Percentiles rank a stretch among this genome's conserved stretches.
Conservation (phyloP, 2,113 vertebrate genomes). For the Poecilia latipinna region DNA sequence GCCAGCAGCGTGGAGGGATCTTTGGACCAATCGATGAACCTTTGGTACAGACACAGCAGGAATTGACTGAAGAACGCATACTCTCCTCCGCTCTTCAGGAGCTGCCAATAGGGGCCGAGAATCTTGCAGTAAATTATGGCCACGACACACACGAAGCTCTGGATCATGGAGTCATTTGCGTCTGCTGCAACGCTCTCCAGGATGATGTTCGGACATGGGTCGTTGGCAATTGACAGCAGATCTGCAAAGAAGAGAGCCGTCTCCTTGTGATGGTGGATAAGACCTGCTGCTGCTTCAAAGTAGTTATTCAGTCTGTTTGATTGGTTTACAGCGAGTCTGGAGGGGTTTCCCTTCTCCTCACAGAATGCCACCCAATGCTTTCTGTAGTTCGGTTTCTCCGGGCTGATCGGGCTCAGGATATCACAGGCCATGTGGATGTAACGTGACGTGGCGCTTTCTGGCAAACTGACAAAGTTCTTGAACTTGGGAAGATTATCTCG, state of each 20-base stretch:
- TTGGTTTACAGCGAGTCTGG: conserved; percentile 52
- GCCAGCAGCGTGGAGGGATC: conserved; percentile 70
- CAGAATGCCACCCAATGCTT: conserved; percentile 83
- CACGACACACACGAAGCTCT: conserved; percentile 78
- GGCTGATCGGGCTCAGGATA: conserved; percentile 60
- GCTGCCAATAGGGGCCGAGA: conserved; percentile 81
- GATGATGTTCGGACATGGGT: conserved; percentile 66
- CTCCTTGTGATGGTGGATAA: conserved; percentile 79
- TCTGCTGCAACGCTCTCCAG: conserved; percentile 78
- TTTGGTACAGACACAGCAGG: conserved; percentile 76
- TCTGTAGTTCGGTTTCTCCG: conserved; percentile 56
- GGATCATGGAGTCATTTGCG: conserved; percentile 71
- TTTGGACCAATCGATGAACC: conserved; percentile 77
- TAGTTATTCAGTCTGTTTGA: conserved; percentile 72
- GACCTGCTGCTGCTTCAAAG: conserved; percentile 78
- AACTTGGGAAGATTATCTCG: conserved; percentile 77
- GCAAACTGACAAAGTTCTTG: conserved; percentile 70
- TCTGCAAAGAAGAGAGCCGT: conserved; percentile 77
- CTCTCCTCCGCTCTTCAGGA: conserved; percentile 76
- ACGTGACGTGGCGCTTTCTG: conserved; percentile 78
- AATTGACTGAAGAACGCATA: conserved; percentile 72
- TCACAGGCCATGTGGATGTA: conserved; percentile 79
- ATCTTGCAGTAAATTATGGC: conserved; percentile 81
- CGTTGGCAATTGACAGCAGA: conserved; percentile 61
- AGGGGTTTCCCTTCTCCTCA: conserved; percentile 74